Percentiles rank a stretch among this genome's conserved stretches.
Conservation (phyloP, 1,140 invertebrate genomes). For the Chironomus striatipennis region DNA sequence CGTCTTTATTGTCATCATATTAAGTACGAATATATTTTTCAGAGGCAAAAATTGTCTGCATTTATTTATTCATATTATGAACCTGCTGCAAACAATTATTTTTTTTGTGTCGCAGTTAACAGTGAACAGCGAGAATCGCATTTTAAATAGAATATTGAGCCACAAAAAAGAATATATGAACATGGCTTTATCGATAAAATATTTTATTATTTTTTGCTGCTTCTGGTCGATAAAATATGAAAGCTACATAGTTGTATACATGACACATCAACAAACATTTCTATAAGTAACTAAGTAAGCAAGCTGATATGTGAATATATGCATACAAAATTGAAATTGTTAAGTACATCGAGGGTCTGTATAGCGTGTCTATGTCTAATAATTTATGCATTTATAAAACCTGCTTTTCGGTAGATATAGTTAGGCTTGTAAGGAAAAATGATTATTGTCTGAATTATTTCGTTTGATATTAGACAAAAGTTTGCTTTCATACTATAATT, state of each 20-base stretch:
- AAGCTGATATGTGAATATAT: conserved; percentile 1
- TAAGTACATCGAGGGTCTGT: neutral
- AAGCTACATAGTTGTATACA: conserved; percentile 3
- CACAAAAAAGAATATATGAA: neutral
- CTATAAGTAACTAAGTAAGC: neutral
- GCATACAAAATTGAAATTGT: neutral
- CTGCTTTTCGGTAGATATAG: conserved; percentile 16
- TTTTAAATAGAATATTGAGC: neutral
- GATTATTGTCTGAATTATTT: conserved; percentile 19
- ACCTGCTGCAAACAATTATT: conserved; percentile 12
- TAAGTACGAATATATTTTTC: neutral
- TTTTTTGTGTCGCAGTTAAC: neutral
- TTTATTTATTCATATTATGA: neutral
- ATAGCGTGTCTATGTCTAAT: conserved; percentile 12
- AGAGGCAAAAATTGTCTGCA: neutral
- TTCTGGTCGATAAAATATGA: conserved; percentile 10
- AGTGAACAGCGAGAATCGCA: neutral
- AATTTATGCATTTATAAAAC: conserved; percentile 23
- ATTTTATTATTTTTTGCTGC: neutral
- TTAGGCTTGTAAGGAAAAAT: conserved; percentile 16
- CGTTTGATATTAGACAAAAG: neutral
- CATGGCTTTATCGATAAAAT: neutral
- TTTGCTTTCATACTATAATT: conserved; percentile 2
- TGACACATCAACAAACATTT: conserved; percentile 1
- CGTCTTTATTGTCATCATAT: conserved; percentile 8